Conservation (phyloP, 2,888 invertebrate genomes). For the Bellardia bayeri region DNA sequence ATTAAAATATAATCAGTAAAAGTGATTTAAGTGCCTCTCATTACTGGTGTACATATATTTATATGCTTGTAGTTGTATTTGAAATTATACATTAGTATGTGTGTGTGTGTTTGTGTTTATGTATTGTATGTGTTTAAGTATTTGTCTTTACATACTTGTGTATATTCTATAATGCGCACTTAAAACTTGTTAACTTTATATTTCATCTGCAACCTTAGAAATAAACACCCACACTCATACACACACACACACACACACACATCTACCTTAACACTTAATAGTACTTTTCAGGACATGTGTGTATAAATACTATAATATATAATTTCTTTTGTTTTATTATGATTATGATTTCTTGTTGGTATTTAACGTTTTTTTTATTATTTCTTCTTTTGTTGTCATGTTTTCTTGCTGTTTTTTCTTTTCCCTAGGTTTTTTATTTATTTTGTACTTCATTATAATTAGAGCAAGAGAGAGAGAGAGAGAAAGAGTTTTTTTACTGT, state of each 20-base stretch:
- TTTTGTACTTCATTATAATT: constrained; percentile 34
- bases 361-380: neutral
- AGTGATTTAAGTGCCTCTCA: constrained; percentile 72
- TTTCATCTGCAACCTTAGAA: constrained; percentile 12
- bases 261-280: neutral
- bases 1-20: constrained; percentile 71
- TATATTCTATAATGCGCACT: constrained; percentile 47
- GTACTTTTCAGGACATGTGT: constrained; percentile 1
- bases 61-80: constrained; percentile 11
- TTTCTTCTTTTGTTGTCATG: constrained; percentile 41
- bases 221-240: neutral
- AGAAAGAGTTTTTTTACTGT: neutral
- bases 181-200: constrained; percentile 63
- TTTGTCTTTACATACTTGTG: constrained; percentile 45
- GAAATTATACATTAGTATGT: neutral
- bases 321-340: constrained; percentile 36
- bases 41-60: constrained; percentile 45
- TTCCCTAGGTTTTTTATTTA: constrained; percentile 14
- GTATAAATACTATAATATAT: constrained; percentile 26
- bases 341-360: neutral
- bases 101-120: neutral
- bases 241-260: neutral
- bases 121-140: constrained; percentile 14
- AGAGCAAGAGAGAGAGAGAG: neutral
- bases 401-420: constrained; percentile 22